Evolutionary conservation across 2,113 vertebrate genomes (phyloP), one percentile per base, ranked within the genome.

Genomic region (Ochotona princeps): DNA sequence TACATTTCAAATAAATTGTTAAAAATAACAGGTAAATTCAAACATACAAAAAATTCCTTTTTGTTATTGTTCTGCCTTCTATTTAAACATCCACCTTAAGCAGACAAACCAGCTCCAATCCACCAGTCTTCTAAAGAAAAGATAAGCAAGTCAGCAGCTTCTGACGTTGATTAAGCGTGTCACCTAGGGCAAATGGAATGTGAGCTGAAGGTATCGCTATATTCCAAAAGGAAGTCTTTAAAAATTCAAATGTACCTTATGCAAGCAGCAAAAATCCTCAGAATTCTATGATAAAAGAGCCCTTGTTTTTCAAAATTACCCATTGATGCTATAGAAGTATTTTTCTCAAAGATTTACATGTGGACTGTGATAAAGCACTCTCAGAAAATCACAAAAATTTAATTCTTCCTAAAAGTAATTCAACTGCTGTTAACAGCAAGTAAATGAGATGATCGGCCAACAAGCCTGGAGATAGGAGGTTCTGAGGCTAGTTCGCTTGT

Each of bases 211-310:
- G 67, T 44, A 49, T 47, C 61, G 90, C 88, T 63, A 21, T 47
- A 44, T 78, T 82, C 69, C 38, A 85, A n/a, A 86, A 63, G 49
- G 72, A 87, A 81, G 60, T 84, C 90, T 88, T 87, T 54, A 75
- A 93, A 95, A 90, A 92, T 85, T 93, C 90, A 87, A 63, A 93
- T 91, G 92, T 73, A 54, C 65, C 91, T 90, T 92, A 96, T 60
- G 84, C 0, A 26, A 49, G 67, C 30, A 74, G 73, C 18, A 54
- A 85, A 93, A 90, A 84, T 38, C 57, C 51, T 93, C 83, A 87
- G 70, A 74, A 83, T 83, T 89, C 67, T 76, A 7, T 79, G 66
- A 92, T 89, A 94, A 95, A 91, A 83, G n/a, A 72, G 49, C 60
- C 66, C 92, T 91, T 90, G 63, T 81, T 69, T 85, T 28, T 35